Evolutionary conservation across 2,888 invertebrate genomes (phyloP), one percentile per base, ranked within the genome.

Genomic region (Encarsia formosa): DNA sequence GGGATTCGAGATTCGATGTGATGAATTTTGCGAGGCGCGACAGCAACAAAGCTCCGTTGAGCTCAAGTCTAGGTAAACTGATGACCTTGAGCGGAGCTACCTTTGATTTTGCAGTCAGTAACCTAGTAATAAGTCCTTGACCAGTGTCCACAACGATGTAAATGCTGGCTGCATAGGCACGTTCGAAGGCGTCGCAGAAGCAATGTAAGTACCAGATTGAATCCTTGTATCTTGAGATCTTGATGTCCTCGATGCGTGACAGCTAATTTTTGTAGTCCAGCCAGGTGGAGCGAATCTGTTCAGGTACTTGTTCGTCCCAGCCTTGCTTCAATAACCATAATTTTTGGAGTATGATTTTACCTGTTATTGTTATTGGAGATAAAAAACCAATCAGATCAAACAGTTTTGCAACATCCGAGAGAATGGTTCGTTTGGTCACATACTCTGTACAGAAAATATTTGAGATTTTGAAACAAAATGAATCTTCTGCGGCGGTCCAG

Each of bases 151-250:
- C n/a, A 6, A 31, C 31, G 2, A 42, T 13, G 42, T 31, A 31
- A 5, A 42, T 2, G 5, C 5, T 9, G 9, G 19, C 41, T 18
- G 18, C 29, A 41, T 16, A 42, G 19, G 42, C 42, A 13, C 29
- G 31, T 15, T 42, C 20, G 11, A 31, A 42, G 13, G 42, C 31
- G 15, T 42, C 42, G 23, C 42, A 42, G 31, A 42, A 42, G 5
- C 42, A n/a, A 20, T 19, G 42, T 19, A 42, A 13, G 19, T 20
- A 1, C 42, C 42, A 42, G 23, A 6, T 9, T 16, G 31, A 19
- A 18, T 20, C 42, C 11, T 11, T 11, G 18, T 26, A 38, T 5
- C 46, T 15, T 18, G 37, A 38, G 11, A 37, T 37, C 31, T 11
- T 16, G 29, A 38, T 26, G 4, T 11, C 5, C 19, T 18, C 20